Base-by-base conservation (phyloP, 2,113 vertebrate genomes). In the Tonatia bakeri region DNA sequence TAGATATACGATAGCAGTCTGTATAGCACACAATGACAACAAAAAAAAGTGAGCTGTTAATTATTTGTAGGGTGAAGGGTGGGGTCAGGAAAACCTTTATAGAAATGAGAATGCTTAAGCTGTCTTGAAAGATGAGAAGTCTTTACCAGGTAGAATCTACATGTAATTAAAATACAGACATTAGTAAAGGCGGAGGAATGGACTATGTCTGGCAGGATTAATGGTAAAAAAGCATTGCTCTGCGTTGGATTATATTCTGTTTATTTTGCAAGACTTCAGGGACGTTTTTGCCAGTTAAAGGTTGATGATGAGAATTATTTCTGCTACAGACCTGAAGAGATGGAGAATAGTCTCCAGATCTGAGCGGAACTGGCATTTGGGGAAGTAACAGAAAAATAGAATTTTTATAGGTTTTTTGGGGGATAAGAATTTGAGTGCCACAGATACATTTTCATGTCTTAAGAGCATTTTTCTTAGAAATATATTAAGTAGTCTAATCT, bases 131-230 rank as follows among this genome's bases (percentile, higher is more conserved):
- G 85, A 77, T 56, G 70, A 83, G 36, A 70, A 13, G 16, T 70
- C 81, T 80, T 94, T 33, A 84, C 95, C 38, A 12, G 8, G 70
- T 54, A 43, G 72, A 91, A 85, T 79, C 52, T 94, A 77, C 19
- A 36, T 73, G 16, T 91, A 91, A 92, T 96, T 91, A 91, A 91
- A 92, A 79, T 67, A 72, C 85, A 95, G 91, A 86, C 88, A 8
- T 96, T 80, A 86, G 87, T 94, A 83, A 96, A 95, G 93, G 40
- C 47, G 45, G 81, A 90, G 69, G 85, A 94, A 88, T 88, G 85
- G 69, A 24, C 36, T 3, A 6, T 85, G 61, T 94, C 93, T 85
- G 90, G 85, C 19, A 85, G 52, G 36, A 90, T 76, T 64, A 15
- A 20, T 80, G 81, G 56, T 16, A 38, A 64, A 31, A 52, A 95